phyloP scores from a whole-genome alignment of 2,797 vertebrate genomes.

The Liparis tanakae region DNA sequence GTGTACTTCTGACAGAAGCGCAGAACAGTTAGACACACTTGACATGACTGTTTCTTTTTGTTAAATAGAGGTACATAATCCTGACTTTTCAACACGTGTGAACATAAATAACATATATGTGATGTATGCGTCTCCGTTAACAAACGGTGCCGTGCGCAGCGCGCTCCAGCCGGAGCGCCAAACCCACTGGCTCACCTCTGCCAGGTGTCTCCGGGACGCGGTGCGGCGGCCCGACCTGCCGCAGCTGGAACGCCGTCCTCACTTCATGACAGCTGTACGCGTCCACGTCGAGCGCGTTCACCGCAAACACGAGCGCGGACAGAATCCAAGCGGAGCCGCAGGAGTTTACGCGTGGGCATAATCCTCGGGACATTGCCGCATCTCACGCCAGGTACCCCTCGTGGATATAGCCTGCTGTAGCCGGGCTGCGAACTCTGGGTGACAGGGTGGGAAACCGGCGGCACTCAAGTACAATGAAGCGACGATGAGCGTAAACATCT shows the following conservation, averaged over 20 bases:
- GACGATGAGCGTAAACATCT: constrained; percentile 67
- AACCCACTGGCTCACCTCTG: constrained; percentile 83
- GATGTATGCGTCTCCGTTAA: neutral
- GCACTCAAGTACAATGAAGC: constrained; percentile 52
- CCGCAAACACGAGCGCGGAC: constrained; percentile 64
- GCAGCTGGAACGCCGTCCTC: constrained; percentile 90
- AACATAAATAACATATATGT: too few species aligned
- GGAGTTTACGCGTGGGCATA: constrained; percentile 78
- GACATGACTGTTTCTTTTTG: neutral
- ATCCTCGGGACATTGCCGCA: constrained; percentile 86
- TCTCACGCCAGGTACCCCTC: constrained; percentile 75
- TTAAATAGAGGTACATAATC: neutral
- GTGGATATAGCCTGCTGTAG: constrained; percentile 53
- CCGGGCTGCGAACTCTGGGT: constrained; percentile 44
- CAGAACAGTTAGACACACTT: neutral
- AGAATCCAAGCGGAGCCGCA: constrained; percentile 73
- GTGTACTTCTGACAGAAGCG: constrained; percentile 28
- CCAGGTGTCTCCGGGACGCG: constrained; percentile 91
- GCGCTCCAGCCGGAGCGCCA: constrained; percentile 12
- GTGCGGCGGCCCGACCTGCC: constrained; percentile 88
- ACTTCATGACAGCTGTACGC: constrained; percentile 93
- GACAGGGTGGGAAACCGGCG: constrained; percentile 32
- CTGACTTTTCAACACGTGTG: neutral
- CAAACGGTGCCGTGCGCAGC: neutral
- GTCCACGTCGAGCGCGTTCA: constrained; percentile 58